Base-by-base conservation (phyloP, 2,888 invertebrate genomes). In the Lasioglossum calceatum region DNA sequence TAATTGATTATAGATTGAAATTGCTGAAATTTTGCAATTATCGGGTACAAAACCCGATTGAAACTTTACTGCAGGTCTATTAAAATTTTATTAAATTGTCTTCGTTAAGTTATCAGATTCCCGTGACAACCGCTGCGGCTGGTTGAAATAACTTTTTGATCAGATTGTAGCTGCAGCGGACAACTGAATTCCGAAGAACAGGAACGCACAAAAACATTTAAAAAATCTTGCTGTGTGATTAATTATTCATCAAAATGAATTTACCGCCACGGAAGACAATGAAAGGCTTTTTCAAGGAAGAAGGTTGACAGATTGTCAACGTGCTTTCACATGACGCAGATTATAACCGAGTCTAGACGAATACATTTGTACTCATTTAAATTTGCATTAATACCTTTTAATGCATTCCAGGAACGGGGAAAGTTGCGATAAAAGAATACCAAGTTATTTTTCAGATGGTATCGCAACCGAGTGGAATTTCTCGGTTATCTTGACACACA, bases 401-500 rank as follows among this genome's bases (percentile, higher is more conserved):
- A 76, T 67, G n/a, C 16, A n/a, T 67, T 10, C 1, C 23, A 4
- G 54, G 7, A 12, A 5, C 27, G 23, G 5, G 12, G 23, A 36
- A 36, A 82, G 4, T 16, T n/a, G 8, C 27, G 16, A 36, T 12
- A 61, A 61, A 70, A 12, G 58, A 12, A 27, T 14, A 70, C 27
- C 5, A 39, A 54, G 14, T 23, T 72, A 76, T 73, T 72, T 77
- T 73, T 77, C 44, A 58, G 39, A 81, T 44, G 27, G 23, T 83
- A 77, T 79, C 79, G 71, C 19, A 14, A 16, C 10, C 23, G 27
- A 72, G 16, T 27, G 14, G 64, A 27, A 61, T 70, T 84, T 77
- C 61, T 79, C 50, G 42, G 72, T 81, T 79, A 86, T 88, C 73
- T 74, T 14, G 32, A 75, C 27, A 23, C 36, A 42, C 19, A 44